A percentile compares a stretch with the other conserved stretches of the same genome.
phyloP scores from a whole-genome alignment of 2,888 invertebrate species.

The Pyrrhia umbra region DNA sequence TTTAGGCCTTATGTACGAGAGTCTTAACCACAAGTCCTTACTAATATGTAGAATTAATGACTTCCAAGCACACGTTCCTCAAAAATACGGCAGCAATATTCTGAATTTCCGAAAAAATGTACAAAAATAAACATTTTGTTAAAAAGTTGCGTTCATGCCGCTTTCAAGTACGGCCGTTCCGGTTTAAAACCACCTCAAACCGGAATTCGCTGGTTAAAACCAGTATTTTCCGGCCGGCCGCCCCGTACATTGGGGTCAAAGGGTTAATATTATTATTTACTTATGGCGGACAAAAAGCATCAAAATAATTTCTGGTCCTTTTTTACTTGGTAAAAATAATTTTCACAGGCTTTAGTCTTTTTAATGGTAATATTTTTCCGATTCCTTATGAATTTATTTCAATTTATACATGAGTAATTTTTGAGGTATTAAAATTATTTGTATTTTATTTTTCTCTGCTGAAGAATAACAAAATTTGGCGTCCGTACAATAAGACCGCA shows the following conservation, averaged over 20 bases:
- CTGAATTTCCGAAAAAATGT: neutral
- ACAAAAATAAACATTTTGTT: constrained; percentile 11
- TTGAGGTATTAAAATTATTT: neutral
- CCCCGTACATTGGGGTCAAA: constrained; percentile 61
- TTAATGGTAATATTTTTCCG: constrained; percentile 16
- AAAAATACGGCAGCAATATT: neutral
- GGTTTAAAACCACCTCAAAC: constrained; percentile 57
- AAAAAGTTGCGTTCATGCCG: constrained; percentile 6
- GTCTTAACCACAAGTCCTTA: too few relatives aligned
- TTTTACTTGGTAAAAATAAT: constrained; percentile 27
- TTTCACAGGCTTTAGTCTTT: constrained; percentile 18
- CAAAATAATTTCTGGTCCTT: constrained; percentile 24
- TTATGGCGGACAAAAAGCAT: constrained; percentile 42
- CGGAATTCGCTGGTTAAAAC: constrained; percentile 72
- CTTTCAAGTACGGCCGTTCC: constrained; percentile 33
- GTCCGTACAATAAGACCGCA: too few relatives aligned
- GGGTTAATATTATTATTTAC: constrained; percentile 71
- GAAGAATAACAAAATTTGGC: too few relatives aligned
- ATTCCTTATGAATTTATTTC: constrained; percentile 6
- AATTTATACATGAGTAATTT: neutral
- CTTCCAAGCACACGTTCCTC: too few relatives aligned
- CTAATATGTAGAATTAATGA: too few relatives aligned
- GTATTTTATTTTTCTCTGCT: too few relatives aligned
- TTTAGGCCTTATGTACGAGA: too few relatives aligned
- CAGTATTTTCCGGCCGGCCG: constrained; percentile 71